Conservation (phyloP, 2,113 vertebrate genomes). For the Halcyon malimbica region DNA sequence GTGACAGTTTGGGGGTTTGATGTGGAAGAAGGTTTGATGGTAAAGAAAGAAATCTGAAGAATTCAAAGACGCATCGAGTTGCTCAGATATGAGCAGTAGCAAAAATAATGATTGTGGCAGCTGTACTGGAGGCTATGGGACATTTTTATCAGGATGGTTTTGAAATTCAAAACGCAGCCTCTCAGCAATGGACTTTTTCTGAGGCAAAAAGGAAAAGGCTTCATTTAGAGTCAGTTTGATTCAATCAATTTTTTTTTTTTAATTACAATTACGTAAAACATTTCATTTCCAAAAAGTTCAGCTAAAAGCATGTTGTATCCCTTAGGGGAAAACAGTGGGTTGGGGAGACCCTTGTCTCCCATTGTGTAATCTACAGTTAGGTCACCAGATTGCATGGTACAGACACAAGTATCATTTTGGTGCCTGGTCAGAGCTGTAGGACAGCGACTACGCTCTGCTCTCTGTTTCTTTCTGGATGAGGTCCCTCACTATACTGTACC, state of each 20-base stretch:
- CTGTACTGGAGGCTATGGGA: background rate
- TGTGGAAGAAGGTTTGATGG: background rate
- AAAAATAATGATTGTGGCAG: background rate
- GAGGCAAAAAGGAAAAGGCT: background rate
- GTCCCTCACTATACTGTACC: rapidly evolving
- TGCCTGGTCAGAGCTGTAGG: background rate
- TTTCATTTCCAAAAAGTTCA: background rate
- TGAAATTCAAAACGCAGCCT: background rate
- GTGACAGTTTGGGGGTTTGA: background rate
- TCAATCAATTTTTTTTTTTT: rapidly evolving
- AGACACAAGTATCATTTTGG: background rate
- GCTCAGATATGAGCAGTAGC: background rate
- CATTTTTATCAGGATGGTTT: background rate
- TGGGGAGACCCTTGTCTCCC: rapidly evolving
- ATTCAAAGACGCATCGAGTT: background rate
- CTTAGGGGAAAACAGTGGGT: background rate
- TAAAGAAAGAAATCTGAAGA: background rate
- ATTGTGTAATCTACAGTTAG: background rate
- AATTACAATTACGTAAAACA: background rate
- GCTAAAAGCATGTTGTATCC: background rate
- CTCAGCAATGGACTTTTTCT: background rate
- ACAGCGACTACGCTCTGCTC: background rate
- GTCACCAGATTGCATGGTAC: background rate
- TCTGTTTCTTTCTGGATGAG: background rate
- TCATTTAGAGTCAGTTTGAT: background rate